These are phyloP conservation scores for Ephestia elutella DNA, from an alignment of 1,140 invertebrate genomes.

Conservation along the genomic window DNA sequence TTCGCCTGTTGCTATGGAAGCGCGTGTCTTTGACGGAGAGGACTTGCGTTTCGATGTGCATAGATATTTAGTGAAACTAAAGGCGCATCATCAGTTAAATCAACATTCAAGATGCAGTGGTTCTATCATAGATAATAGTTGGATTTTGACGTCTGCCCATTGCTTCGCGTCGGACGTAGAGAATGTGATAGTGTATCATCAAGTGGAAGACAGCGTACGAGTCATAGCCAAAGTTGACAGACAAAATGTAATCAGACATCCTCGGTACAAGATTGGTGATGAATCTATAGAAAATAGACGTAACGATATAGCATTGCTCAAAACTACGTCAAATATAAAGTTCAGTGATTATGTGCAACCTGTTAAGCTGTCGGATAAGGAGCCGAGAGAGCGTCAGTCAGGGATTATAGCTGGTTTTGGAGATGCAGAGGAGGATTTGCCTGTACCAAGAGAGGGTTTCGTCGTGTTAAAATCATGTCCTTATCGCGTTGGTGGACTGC, in stretches of 20 bases:
- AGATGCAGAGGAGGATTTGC: slow-evolving; percentile 10
- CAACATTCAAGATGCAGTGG: slow-evolving; percentile 14
- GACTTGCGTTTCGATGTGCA: slow-evolving; percentile 10
- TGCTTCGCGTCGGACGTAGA: slow-evolving; percentile 13
- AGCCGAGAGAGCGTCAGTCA: slow-evolving; percentile 9
- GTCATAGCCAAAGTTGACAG: slow-evolving; percentile 10
- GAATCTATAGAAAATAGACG: slow-evolving; percentile 4
- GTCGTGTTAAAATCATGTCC: slow-evolving; percentile 13
- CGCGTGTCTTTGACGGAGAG: slow-evolving; percentile 8
- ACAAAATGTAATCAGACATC: slow-evolving; percentile 2
- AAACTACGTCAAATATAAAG: slow-evolving; percentile 10
- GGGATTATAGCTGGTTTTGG: slow-evolving; percentile 25
- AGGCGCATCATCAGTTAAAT: slow-evolving; percentile 1
- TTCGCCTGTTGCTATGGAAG: slow-evolving; percentile 8
- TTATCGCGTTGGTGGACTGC: neutral
- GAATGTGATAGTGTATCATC: slow-evolving; percentile 7
- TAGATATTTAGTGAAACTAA: slow-evolving; percentile 15
- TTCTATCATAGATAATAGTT: slow-evolving; percentile 22
- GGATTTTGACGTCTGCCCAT: slow-evolving; percentile 26
- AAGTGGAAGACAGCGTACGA: neutral
- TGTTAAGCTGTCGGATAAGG: slow-evolving; percentile 13
- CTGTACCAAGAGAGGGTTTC: slow-evolving; percentile 15
- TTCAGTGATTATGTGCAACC: slow-evolving; percentile 14
- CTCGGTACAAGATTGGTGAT: neutral
- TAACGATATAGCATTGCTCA: slow-evolving; percentile 23